Conservation (phyloP, 2,113 vertebrate genomes). For the Neoarius graeffei region DNA sequence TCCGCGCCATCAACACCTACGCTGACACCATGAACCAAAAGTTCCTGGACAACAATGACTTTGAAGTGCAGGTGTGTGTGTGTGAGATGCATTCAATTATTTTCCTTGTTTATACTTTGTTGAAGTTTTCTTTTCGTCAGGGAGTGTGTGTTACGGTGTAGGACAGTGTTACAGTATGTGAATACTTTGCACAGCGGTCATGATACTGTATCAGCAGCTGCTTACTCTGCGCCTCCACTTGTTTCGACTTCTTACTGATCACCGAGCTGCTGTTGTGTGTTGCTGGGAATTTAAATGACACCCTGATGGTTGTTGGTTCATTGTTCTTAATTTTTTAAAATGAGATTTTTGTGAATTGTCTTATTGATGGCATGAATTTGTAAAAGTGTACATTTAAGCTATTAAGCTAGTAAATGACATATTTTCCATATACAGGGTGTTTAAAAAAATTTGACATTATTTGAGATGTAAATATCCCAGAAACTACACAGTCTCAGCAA, state of each 20-base stretch:
- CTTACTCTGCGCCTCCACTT: too few relatives aligned
- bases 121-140: background rate
- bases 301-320: background rate
- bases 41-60: constrained; percentile 91
- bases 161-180: background rate
- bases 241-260: background rate
- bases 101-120: background rate
- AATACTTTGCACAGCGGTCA: background rate
- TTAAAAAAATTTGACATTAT: too few relatives aligned
- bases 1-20: constrained; percentile 95
- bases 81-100: background rate
- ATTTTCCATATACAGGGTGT: background rate
- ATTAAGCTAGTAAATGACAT: background rate
- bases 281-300: background rate
- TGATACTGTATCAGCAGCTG: background rate
- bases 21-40: constrained; percentile 97
- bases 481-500: too few relatives aligned
- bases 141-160: background rate
- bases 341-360: background rate
- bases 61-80: constrained; percentile 89
- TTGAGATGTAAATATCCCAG: too few relatives aligned
- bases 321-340: background rate
- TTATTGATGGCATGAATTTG: background rate
- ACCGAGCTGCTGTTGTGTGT: background rate
- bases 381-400: background rate